Evolutionary conservation across 92 coral and sea anemone species (phyloP).

Genomic region (Parazoanthus darwini): DNA sequence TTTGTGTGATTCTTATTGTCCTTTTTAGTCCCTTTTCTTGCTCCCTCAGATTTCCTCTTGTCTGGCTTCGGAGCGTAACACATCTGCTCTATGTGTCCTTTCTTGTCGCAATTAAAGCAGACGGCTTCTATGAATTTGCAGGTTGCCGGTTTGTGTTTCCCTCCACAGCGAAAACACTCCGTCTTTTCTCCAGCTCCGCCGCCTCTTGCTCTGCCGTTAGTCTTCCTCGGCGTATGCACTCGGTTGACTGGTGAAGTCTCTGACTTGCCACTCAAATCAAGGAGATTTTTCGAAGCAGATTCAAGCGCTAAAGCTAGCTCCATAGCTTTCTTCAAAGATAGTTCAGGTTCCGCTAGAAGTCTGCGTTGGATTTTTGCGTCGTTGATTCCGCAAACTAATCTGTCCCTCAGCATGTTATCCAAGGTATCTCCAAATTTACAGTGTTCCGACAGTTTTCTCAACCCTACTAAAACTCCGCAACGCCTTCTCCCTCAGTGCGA

Average conservation of each 20-base stretch:
- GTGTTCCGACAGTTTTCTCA: constrained; percentile 45
- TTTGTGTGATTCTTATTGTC: too few species aligned
- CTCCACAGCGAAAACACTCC: constrained; percentile 33
- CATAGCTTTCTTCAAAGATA: not conserved
- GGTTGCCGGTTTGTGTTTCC: constrained; percentile 9
- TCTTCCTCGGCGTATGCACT: too few species aligned
- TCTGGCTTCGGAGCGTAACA: too few species aligned
- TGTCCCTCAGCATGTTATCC: not conserved
- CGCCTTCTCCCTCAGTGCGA: constrained; percentile 53
- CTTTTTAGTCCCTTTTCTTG: too few species aligned
- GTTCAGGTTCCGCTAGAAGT: not conserved
- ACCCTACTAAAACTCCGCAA: constrained; percentile 60
- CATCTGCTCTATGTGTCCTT: not conserved
- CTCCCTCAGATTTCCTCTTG: too few species aligned
- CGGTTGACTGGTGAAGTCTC: too few species aligned
- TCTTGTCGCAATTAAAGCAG: constrained; percentile 21
- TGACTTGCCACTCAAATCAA: too few species aligned
- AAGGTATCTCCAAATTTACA: not conserved
- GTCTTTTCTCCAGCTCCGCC: too few species aligned
- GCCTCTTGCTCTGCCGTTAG: too few species aligned
- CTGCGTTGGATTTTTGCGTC: not conserved
- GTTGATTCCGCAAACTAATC: not conserved
- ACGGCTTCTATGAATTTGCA: constrained; percentile 1
- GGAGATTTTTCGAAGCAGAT: too few species aligned
- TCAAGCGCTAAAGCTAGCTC: not conserved